A percentile compares a stretch with the other conserved stretches of the same genome.
These are phyloP conservation scores for Pachypeltis micranthus DNA, from an alignment of 1,140 invertebrate species.

Conservation along the genomic window DNA sequence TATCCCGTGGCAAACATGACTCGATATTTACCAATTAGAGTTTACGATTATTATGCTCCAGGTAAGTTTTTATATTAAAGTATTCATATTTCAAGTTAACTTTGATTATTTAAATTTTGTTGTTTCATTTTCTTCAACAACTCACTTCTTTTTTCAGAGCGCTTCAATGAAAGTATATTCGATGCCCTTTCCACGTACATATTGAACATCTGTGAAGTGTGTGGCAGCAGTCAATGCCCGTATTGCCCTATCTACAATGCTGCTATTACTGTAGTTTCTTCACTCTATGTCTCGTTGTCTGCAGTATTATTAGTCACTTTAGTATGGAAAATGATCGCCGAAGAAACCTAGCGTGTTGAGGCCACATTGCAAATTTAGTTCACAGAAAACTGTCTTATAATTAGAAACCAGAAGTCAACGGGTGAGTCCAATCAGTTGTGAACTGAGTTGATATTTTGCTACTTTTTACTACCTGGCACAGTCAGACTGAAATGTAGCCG, in stretches of 20 bases:
- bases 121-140: not conserved
- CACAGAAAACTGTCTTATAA: not conserved
- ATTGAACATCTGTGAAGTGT: constrained; percentile 94
- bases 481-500: not conserved
- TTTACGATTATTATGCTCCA: constrained; percentile 94
- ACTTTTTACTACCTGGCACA: not conserved
- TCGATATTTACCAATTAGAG: constrained; percentile 71
- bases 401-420: not conserved
- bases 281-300: not conserved
- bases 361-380: not conserved
- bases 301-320: not conserved
- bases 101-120: too few species aligned
- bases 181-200: constrained; percentile 77
- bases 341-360: not conserved
- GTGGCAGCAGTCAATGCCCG: constrained; percentile 93
- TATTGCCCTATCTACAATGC: constrained; percentile 86
- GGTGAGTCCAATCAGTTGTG: not conserved
- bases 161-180: constrained; percentile 89
- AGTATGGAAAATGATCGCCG: not conserved
- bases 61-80: constrained; percentile 43
- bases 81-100: too few species aligned
- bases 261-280: constrained; percentile 31
- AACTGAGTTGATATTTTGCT: not conserved
- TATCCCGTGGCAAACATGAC: constrained; percentile 95
- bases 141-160: constrained; percentile 49